Conservation (phyloP, 2,113 vertebrate species). For the Psittacula cyanocephala region DNA sequence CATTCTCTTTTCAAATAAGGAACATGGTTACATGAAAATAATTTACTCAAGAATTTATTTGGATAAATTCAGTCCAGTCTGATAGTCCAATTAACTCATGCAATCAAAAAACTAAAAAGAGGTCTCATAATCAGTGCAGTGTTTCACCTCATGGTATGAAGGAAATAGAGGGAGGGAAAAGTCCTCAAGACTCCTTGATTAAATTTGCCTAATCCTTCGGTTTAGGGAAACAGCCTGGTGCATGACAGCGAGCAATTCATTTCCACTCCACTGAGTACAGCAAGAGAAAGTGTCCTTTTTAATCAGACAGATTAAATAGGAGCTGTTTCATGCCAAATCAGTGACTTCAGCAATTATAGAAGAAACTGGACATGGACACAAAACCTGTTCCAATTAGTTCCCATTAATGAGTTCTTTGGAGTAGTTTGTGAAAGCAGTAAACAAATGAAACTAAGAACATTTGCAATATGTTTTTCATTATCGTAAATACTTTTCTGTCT, state of each 20-base stretch:
- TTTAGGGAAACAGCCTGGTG: not conserved
- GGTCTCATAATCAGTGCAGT: not conserved
- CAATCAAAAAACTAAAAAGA: conserved; percentile 27
- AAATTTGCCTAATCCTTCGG: conserved; percentile 20
- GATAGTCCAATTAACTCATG: conserved; percentile 22
- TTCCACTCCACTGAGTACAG: not conserved
- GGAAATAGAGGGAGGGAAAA: not conserved
- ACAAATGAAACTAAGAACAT: not conserved
- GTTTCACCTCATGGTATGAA: not conserved
- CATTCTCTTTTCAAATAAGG: not conserved
- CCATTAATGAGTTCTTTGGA: conserved; percentile 4
- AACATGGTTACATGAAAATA: not conserved
- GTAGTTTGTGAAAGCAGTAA: conserved; percentile 12
- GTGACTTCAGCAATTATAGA: conserved; percentile 29
- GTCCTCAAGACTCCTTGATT: not conserved
- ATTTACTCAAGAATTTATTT: not conserved
- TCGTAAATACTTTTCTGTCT: not conserved
- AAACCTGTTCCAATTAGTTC: conserved; percentile 48
- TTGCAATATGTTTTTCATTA: not conserved
- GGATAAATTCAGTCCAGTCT: not conserved
- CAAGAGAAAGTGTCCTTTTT: conserved; percentile 23
- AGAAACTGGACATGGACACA: conserved; percentile 1
- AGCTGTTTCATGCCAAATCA: conserved; percentile 32
- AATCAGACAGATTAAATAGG: conserved; percentile 39
- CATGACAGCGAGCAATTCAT: not conserved